These are phyloP conservation scores for Cryptoblepharus egeriae DNA, from an alignment of 2,797 vertebrate species.

Conservation along the genomic window DNA sequence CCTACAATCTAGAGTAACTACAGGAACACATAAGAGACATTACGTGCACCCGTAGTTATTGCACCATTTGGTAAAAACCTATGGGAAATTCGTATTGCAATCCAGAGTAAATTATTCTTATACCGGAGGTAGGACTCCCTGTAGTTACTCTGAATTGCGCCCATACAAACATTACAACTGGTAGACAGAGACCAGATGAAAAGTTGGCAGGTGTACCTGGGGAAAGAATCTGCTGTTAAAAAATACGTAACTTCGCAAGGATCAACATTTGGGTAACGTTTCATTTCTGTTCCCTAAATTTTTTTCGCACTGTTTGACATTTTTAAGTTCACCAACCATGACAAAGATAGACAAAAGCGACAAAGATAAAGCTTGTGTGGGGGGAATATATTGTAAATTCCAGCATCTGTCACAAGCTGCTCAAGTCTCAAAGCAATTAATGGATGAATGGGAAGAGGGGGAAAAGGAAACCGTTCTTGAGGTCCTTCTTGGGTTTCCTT, in stretches of 20 bases:
- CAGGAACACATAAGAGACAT: no score
- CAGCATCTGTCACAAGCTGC: slow-evolving; percentile 4
- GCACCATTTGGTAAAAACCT: no score
- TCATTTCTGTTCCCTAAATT: slow-evolving; percentile 1
- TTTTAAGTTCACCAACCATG: background rate
- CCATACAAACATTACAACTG: no score
- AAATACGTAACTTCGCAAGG: no score
- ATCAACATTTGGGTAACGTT: slow-evolving; percentile 18
- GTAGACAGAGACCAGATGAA: background rate
- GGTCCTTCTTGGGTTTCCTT: slow-evolving; percentile 9
- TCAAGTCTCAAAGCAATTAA: slow-evolving; percentile 36
- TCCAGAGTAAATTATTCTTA: no score
- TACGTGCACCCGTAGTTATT: no score
- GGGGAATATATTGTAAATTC: slow-evolving; percentile 8
- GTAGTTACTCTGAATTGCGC: no score
- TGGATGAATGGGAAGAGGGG: slow-evolving; percentile 8
- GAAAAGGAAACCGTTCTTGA: background rate
- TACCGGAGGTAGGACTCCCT: no score
- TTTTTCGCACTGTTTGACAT: slow-evolving; percentile 4
- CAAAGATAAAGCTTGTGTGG: background rate
- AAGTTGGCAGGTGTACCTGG: background rate
- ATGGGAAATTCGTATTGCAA: no score
- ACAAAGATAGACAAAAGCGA: background rate
- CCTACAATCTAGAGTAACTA: no score
- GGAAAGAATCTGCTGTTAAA: background rate